A percentile compares a stretch with the other conserved stretches of the same genome.
Conservation (phyloP, 2,113 vertebrate species). For the Chionis minor region DNA sequence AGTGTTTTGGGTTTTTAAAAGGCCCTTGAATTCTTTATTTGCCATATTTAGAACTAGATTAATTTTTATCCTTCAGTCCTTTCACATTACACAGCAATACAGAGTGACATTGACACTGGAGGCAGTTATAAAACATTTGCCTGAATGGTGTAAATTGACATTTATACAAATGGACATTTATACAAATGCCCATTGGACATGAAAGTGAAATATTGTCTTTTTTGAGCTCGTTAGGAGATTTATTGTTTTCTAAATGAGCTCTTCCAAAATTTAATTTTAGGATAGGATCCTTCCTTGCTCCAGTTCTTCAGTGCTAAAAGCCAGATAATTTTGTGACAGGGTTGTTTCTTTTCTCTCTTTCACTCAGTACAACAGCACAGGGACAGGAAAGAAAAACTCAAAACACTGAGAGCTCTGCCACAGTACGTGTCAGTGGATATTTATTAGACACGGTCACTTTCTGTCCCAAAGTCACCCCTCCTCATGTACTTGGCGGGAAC, state of each 20-base stretch:
- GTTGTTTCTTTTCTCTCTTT: neutral
- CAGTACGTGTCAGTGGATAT: neutral
- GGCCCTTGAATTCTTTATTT: neutral
- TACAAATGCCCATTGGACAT: neutral
- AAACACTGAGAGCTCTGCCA: neutral
- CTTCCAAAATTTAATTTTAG: constrained; percentile 3
- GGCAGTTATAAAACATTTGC: constrained; percentile 1
- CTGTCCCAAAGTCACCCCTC: neutral
- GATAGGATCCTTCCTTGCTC: neutral
- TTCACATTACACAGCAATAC: neutral
- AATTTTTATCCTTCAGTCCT: neutral
- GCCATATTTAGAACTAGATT: constrained; percentile 8
- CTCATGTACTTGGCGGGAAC: neutral
- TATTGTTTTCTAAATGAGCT: neutral
- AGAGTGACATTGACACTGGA: neutral
- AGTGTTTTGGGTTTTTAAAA: neutral
- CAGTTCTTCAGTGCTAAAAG: neutral
- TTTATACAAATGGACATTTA: neutral
- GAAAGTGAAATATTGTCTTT: neutral
- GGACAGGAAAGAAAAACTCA: neutral
- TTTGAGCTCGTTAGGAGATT: neutral
- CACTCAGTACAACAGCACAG: neutral
- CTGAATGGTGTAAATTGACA: neutral
- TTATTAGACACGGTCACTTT: neutral
- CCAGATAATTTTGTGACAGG: neutral